Percentiles rank a stretch among this genome's conserved stretches.
Evolutionary conservation across 2,888 invertebrate genomes (phyloP).

Genomic region (Pheosia tremula): DNA sequence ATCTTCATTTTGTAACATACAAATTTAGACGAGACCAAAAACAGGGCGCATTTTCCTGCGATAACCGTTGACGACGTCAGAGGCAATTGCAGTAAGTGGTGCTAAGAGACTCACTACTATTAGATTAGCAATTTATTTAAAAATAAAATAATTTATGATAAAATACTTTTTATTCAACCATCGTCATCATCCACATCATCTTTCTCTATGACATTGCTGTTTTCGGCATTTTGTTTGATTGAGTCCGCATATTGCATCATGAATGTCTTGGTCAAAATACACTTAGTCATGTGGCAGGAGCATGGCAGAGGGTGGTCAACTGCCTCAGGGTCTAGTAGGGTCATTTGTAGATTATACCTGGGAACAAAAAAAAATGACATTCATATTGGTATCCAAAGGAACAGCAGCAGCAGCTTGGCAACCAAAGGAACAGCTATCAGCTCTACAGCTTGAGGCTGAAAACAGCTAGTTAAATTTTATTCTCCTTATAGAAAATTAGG

Average conservation of each 20-base stretch:
- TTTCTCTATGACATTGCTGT: slow-evolving; percentile 4
- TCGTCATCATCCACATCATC: slow-evolving; percentile 17
- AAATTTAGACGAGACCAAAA: too few relatives aligned
- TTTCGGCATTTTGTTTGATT: slow-evolving; percentile 16
- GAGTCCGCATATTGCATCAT: slow-evolving; percentile 77
- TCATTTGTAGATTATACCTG: slow-evolving; percentile 88
- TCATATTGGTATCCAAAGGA: too few relatives aligned
- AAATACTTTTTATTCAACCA: slow-evolving; percentile 22
- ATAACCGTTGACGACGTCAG: too few relatives aligned
- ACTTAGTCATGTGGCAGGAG: slow-evolving; percentile 90
- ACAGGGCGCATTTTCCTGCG: too few relatives aligned
- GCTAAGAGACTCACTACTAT: background rate
- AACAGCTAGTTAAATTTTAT: too few relatives aligned
- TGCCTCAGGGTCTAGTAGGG: slow-evolving; percentile 87
- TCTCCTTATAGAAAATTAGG: too few relatives aligned
- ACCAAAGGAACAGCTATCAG: too few relatives aligned
- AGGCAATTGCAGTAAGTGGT: too few relatives aligned
- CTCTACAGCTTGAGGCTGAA: too few relatives aligned
- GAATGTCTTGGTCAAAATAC: slow-evolving; percentile 88
- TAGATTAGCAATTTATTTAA: background rate
- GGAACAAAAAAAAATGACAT: slow-evolving; percentile 16
- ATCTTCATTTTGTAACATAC: too few relatives aligned
- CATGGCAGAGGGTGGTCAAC: slow-evolving; percentile 92
- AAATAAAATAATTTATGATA: background rate
- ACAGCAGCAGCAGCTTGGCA: too few relatives aligned